phyloP scores from a whole-genome alignment of 1,140 invertebrate genomes.

The Drosophila varians region DNA sequence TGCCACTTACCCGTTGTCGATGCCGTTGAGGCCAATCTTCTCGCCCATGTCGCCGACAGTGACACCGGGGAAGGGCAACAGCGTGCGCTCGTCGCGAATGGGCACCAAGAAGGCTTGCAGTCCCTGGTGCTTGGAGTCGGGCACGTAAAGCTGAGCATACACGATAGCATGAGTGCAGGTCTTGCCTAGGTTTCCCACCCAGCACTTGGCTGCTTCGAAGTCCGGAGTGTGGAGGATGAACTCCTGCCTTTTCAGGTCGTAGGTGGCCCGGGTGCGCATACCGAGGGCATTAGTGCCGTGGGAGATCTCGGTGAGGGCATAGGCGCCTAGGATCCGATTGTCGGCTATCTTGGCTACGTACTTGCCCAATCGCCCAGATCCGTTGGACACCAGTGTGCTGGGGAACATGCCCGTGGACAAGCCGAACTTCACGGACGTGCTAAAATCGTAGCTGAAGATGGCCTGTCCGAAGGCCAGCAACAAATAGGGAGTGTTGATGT shows the following conservation, averaged over 20 bases:
- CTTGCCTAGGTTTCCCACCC: constrained; percentile 89
- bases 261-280: constrained; percentile 93
- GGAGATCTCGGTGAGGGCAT: constrained; percentile 93
- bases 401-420: constrained; percentile 86
- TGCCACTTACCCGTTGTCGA: constrained; percentile 90
- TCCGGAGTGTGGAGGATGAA: constrained; percentile 93
- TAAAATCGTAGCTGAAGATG: constrained; percentile 89
- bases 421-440: constrained; percentile 87
- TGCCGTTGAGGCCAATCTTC: constrained; percentile 92
- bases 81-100: constrained; percentile 89
- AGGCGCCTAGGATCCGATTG: constrained; percentile 88
- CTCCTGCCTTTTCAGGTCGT: constrained; percentile 88
- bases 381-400: constrained; percentile 85
- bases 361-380: constrained; percentile 86
- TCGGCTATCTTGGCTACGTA: constrained; percentile 86
- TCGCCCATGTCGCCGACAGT: constrained; percentile 92
- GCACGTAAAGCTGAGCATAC: constrained; percentile 93
- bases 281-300: constrained; percentile 94
- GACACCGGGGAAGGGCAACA: constrained; percentile 89
- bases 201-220: constrained; percentile 94
- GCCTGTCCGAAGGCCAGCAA: constrained; percentile 84
- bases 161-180: constrained; percentile 93
- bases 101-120: constrained; percentile 92
- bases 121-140: constrained; percentile 90
- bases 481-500: constrained; percentile 83